A percentile compares a stretch with the other conserved stretches of the same genome.
Conservation (phyloP, 30 jellyfish, hydroid and myxozoan genomes). For the Hydractinia echinata region DNA sequence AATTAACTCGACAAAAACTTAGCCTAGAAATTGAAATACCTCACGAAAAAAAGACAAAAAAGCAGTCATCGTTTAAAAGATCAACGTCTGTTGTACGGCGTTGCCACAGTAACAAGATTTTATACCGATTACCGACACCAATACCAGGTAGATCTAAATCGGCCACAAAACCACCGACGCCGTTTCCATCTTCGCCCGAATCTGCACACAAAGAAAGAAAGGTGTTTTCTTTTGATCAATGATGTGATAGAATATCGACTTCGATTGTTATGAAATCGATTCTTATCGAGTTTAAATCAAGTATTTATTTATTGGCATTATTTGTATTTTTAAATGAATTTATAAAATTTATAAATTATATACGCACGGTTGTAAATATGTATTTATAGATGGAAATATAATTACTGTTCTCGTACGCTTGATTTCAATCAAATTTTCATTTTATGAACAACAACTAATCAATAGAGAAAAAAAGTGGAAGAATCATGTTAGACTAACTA, state of each 20-base stretch:
- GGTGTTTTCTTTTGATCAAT: constrained; percentile 1
- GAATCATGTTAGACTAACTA: too few relatives aligned
- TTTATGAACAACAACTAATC: too few relatives aligned
- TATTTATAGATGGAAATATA: too few relatives aligned
- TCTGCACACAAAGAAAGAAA: neutral
- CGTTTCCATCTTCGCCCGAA: constrained; percentile 12
- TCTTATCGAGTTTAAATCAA: neutral
- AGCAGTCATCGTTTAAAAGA: neutral
- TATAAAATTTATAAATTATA: too few relatives aligned
- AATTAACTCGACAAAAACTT: too few relatives aligned
- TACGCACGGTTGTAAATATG: too few relatives aligned
- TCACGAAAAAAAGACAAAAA: neutral
- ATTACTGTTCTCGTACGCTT: too few relatives aligned
- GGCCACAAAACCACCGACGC: constrained; percentile 18
- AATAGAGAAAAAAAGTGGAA: too few relatives aligned
- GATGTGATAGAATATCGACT: neutral
- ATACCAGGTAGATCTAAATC: neutral
- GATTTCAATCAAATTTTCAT: too few relatives aligned
- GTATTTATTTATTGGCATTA: too few relatives aligned
- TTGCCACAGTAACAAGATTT: constrained; percentile 2
- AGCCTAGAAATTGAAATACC: too few relatives aligned
- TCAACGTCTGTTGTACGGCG: constrained; percentile 11
- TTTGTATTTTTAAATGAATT: too few relatives aligned
- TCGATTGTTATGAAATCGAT: neutral
- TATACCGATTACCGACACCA: constrained; percentile 27